Evolutionary conservation across 2,113 vertebrate genomes (phyloP).

Genomic region (Erpornis zantholeuca): DNA sequence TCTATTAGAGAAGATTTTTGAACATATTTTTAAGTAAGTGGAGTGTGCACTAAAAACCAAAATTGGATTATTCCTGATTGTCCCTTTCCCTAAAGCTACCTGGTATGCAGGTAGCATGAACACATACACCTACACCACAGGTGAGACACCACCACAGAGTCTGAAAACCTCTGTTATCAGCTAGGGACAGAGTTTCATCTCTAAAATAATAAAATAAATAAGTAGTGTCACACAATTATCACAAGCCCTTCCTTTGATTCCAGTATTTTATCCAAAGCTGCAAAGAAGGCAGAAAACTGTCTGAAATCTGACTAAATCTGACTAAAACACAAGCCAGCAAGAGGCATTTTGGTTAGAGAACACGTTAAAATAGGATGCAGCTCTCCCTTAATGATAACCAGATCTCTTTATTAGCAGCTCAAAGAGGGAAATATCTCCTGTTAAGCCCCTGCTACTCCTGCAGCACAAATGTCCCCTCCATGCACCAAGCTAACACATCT

Average conservation of each 20-base stretch:
- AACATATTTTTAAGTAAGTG: background rate
- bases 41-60: background rate
- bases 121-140: background rate
- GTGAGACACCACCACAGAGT: background rate
- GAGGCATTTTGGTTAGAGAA: background rate
- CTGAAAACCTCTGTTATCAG: background rate
- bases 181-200: background rate
- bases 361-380: background rate
- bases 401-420: background rate
- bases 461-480: background rate
- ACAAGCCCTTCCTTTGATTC: background rate
- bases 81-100: background rate
- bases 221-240: too few species aligned
- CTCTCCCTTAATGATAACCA: background rate
- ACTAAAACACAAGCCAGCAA: background rate
- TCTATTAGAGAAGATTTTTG: background rate
- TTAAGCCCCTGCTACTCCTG: background rate
- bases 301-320: background rate
- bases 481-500: background rate
- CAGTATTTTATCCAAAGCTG: background rate
- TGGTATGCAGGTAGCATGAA: background rate
- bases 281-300: background rate
- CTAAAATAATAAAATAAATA: background rate
- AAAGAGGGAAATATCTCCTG: background rate
- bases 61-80: background rate